These are phyloP conservation scores for Steinernema khuongi DNA, from an alignment of 1,140 invertebrate species.

Conservation along the genomic window DNA sequence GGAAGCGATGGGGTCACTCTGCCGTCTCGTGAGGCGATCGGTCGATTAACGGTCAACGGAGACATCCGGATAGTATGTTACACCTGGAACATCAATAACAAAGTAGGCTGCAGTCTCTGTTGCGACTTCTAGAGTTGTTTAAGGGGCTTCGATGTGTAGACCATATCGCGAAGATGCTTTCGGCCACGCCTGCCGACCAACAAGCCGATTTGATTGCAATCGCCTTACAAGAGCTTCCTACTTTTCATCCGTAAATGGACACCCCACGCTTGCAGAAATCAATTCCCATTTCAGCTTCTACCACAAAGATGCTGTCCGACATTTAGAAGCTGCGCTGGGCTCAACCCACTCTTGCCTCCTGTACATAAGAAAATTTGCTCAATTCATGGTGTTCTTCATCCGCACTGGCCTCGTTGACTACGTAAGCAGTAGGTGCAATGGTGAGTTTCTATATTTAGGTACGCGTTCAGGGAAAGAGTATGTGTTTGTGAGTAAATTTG, in stretches of 20 bases:
- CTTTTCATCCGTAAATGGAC: neutral
- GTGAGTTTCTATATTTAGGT: neutral
- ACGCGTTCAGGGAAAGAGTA: neutral
- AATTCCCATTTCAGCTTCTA: neutral
- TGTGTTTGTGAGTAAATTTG: neutral
- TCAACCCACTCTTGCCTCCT: neutral
- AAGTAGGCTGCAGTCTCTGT: neutral
- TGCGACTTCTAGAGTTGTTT: neutral
- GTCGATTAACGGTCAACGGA: neutral
- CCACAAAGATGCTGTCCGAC: neutral
- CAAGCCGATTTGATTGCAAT: neutral
- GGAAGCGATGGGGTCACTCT: neutral
- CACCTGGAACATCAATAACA: constrained; percentile 9
- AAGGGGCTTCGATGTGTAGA: neutral
- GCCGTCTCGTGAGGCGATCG: neutral
- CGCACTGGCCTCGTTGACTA: neutral
- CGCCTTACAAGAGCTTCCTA: neutral
- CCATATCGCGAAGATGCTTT: neutral
- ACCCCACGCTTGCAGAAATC: neutral
- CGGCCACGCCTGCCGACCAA: neutral
- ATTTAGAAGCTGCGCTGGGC: neutral
- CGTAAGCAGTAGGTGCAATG: neutral
- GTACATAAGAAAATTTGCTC: constrained; percentile 6
- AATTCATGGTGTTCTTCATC: neutral
- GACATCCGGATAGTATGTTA: neutral